Conservation (phyloP, 2,113 vertebrate genomes). For the Chauna torquata region DNA sequence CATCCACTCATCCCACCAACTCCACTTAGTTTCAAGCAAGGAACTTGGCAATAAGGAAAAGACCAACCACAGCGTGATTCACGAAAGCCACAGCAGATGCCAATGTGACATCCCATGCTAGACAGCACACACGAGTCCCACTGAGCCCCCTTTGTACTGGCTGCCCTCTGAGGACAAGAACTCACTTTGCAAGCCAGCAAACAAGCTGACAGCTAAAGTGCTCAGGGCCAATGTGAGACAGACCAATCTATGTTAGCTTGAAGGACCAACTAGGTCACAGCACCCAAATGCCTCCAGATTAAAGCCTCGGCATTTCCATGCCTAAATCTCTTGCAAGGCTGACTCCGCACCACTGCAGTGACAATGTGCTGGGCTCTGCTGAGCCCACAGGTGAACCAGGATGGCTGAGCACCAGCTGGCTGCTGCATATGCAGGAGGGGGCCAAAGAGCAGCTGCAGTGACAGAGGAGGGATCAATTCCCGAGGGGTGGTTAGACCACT, state of each 20-base stretch:
- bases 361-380: neutral
- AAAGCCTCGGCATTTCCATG: neutral
- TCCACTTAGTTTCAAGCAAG: neutral
- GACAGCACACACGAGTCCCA: neutral
- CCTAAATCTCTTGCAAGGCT: neutral
- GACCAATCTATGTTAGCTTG: neutral
- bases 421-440: neutral
- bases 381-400: neutral
- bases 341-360: neutral
- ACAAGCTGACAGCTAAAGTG: neutral
- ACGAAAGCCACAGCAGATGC: neutral
- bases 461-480: neutral
- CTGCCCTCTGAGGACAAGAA: neutral
- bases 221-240: neutral
- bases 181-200: neutral
- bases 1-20: neutral
- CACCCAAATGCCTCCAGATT: neutral
- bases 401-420: neutral
- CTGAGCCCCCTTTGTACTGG: neutral
- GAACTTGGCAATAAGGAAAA: neutral
- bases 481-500: neutral
- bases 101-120: neutral
- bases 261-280: neutral
- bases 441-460: no score
- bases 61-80: neutral